Evolutionary conservation across 2,113 vertebrate genomes (phyloP), one percentile per base, ranked within the genome.

Genomic region (Garra rufa): DNA sequence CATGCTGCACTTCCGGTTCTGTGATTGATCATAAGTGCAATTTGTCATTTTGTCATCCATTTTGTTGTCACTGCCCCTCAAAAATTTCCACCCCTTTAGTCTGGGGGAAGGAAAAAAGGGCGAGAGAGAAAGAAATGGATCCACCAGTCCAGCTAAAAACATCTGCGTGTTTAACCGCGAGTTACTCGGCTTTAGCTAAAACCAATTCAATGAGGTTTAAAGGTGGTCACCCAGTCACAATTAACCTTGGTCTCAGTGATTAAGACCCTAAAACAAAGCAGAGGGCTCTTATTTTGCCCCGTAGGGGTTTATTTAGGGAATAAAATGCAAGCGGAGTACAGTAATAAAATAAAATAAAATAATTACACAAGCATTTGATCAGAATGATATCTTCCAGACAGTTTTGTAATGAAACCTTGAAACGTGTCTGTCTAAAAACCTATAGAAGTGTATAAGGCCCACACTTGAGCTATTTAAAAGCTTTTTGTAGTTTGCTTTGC

Each of bases 11-110:
- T 85, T 85, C 69, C 76, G 91, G 86, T 90, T 88, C 81, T 81
- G 77, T 90, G 88, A 91, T 88, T 91, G 89, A 92, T 91, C 85
- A 86, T 82, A 91, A 91, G 88, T 89, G 86, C 88, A 89, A 76
- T 88, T 82, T 83, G 77, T 91, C 67, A 90, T 91, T 89, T 90
- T 89, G 88, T 88, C 76, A 80, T 81, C 74, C 85, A 85, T 83
- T 89, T 89, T 90, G 88, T 91, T 91, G 87, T 92, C 89, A 90
- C 86, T 86, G 74, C 65, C 75, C 85, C 85, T 88, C 83, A 80
- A 84, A 89, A 87, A 89, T 89, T 75, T 41, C 76, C 75, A 84
- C 88, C 81, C 65, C 30, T 77, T 84, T 83, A 81, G 55, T 70
- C 79, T 82, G n/a, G 0, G 19, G 9, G 2, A 26, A 26, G n/a